Conservation (phyloP, 2,113 vertebrate genomes). For the Microcebus tavaratra region DNA sequence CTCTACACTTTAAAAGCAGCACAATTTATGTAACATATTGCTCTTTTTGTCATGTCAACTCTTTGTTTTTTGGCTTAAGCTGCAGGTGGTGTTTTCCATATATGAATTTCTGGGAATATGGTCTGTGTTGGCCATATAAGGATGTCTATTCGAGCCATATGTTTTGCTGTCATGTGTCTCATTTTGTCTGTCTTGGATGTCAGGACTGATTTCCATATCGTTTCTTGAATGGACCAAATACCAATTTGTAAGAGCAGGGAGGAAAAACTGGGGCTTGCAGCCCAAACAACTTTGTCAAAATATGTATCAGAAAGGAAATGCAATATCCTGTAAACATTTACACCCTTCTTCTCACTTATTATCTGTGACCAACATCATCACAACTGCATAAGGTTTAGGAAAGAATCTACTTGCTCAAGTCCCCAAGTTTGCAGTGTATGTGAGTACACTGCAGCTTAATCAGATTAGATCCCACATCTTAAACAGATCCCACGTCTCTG, state of each 20-base stretch:
- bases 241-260: constrained; percentile 48
- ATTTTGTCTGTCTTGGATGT: constrained; percentile 70
- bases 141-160: constrained; percentile 56
- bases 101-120: constrained; percentile 73
- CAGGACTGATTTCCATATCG: constrained; percentile 56
- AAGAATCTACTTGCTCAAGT: constrained; percentile 25
- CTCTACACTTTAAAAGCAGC: constrained; percentile 43
- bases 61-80: constrained; percentile 75
- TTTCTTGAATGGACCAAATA: constrained; percentile 67
- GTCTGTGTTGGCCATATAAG: constrained; percentile 68
- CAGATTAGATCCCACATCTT: not conserved
- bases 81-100: constrained; percentile 80
- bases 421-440: not conserved
- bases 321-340: constrained; percentile 78
- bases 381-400: constrained; percentile 62
- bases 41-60: constrained; percentile 68
- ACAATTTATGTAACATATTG: constrained; percentile 63
- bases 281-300: constrained; percentile 68
- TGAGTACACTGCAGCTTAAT: not conserved
- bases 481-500: not conserved
- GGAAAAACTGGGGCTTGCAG: constrained; percentile 9
- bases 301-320: constrained; percentile 73
- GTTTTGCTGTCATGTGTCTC: constrained; percentile 56
- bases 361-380: constrained; percentile 71
- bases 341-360: constrained; percentile 70